Evolutionary conservation across 2,888 invertebrate genomes (phyloP), one percentile per base, ranked within the genome.

Genomic region (Dryomyza anilis): DNA sequence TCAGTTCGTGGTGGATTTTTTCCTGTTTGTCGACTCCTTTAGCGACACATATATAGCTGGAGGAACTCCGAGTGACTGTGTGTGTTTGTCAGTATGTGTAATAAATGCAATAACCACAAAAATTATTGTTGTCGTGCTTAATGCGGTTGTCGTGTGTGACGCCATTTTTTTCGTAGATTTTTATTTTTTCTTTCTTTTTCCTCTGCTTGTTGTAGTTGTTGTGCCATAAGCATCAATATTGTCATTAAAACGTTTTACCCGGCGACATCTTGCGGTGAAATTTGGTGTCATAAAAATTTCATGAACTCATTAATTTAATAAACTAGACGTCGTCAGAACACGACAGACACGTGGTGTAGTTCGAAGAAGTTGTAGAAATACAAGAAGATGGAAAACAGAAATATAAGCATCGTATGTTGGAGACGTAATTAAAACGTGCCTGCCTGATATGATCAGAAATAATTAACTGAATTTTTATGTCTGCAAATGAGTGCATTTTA

Each of bases 81-180:
- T 23, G 39, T 45, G 14, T 43, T 12, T 67, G 65, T 69, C 66
- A 67, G 67, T 70, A 66, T 64, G 66, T 71, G 71, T 72, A 72
- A 45, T 63, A 67, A 73, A 65, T 71, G 71, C 70, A 72, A 45
- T 63, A 68, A 73, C 73, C 73, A 71, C 72, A 76, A 67, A 70
- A 74, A 76, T 36, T 33, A 52, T 36, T 39, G 16, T 33, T 52
- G n/a, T n/a, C 29, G 29, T 21, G 16, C n/a, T 59, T 12, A 23
- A 16, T 60, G 46, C 14, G 29, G 43, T 53, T 53, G 43, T 48
- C 21, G 45, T 29, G 23, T 30, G 30, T 46, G 33, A 14, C 36
- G 48, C 12, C 16, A 33, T 29, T 33, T 67, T 67, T 68, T 58
- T 56, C 64, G 62, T 62, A 68, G 69, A 60, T 67, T 63, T 70